A percentile compares a stretch with the other conserved stretches of the same genome.
Conservation (phyloP, 2,888 invertebrate species). For the Stratiomys singularior region DNA sequence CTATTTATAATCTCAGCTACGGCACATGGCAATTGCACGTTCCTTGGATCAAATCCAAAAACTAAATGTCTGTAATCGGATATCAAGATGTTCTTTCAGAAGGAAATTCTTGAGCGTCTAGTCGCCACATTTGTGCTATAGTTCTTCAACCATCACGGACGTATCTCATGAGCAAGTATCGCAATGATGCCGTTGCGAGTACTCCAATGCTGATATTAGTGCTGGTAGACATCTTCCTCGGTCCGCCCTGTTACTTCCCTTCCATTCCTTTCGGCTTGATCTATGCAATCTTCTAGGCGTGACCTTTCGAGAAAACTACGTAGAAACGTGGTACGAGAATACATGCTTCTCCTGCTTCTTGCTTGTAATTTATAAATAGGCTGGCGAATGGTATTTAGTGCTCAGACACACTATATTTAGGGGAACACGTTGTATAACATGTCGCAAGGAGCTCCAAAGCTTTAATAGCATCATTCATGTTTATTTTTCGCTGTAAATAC, state of each 20-base stretch:
- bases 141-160: background rate
- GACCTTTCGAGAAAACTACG: constrained; percentile 24
- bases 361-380: constrained; percentile 29
- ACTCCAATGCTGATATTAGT: background rate
- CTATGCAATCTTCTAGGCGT: constrained; percentile 29
- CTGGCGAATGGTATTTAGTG: constrained; percentile 34
- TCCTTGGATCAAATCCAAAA: constrained; percentile 36
- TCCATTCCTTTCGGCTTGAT: constrained; percentile 1
- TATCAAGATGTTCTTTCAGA: constrained; percentile 1
- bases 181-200: background rate
- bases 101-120: constrained; percentile 38
- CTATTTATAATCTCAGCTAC: background rate
- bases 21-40: constrained; percentile 2
- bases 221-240: background rate
- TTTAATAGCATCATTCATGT: constrained; percentile 6
- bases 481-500: too few relatives aligned
- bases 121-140: constrained; percentile 36
- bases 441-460: constrained; percentile 16
- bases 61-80: constrained; percentile 42
- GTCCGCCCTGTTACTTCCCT: background rate
- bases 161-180: constrained; percentile 7
- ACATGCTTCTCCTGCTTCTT: background rate
- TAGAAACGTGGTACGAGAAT: background rate
- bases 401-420: constrained; percentile 44
- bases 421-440: constrained; percentile 28